Conservation (phyloP, 2,888 invertebrate species). For the Pheosia tremula region DNA sequence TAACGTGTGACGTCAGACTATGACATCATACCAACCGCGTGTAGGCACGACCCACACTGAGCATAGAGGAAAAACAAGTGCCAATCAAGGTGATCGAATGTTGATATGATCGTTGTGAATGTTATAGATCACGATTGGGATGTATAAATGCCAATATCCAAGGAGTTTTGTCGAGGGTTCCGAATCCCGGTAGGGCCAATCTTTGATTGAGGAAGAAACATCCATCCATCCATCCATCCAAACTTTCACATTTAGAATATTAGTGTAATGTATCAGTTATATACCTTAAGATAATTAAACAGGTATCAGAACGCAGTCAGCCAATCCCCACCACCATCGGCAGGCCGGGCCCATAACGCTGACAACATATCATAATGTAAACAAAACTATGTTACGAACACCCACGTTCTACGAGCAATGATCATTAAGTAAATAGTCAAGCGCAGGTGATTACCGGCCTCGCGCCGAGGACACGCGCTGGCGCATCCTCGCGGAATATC, state of each 20-base stretch:
- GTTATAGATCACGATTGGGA: not conserved
- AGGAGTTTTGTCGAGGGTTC: no score
- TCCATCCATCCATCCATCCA: no score
- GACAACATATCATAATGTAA: not conserved
- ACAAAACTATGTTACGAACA: not conserved
- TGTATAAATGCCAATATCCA: no score
- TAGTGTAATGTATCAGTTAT: no score
- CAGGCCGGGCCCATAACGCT: no score
- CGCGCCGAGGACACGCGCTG: conserved; percentile 22
- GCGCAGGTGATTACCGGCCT: conserved; percentile 33
- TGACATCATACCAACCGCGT: conserved; percentile 37
- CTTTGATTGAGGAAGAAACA: no score
- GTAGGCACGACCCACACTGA: conserved; percentile 31
- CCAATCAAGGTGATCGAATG: conserved; percentile 4
- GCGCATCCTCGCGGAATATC: conserved; percentile 10
- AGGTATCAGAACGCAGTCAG: no score
- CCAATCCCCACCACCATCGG: no score
- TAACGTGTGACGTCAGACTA: conserved; percentile 33
- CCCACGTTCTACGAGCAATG: conserved; percentile 9
- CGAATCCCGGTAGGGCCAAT: no score
- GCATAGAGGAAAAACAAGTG: conserved; percentile 9
- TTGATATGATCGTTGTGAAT: not conserved
- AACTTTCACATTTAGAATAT: no score
- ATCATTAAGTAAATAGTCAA: conserved; percentile 36
- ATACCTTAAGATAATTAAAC: no score